Base-by-base conservation (phyloP, 2,113 vertebrate species). In the Camelus bactrianus region DNA sequence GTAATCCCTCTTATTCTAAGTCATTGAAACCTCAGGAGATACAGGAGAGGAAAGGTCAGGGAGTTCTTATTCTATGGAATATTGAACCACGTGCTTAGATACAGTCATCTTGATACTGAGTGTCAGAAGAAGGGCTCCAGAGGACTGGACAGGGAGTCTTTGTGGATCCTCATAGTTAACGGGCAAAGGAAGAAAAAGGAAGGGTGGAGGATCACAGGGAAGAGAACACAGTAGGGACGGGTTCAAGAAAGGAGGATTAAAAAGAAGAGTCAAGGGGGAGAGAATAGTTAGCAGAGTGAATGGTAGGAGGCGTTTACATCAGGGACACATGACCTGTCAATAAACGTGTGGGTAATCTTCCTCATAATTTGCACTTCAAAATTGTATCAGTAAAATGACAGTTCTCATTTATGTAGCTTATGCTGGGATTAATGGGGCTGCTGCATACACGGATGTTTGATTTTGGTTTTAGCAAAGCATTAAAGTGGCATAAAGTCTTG, bases 381-480 rank as follows among this genome's bases (percentile, higher is more conserved):
- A 76, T n/a, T 58, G 48, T 73, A 24, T 60, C 46, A 60, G 35
- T 72, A 50, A 81, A 94, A 79, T 1, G 16, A 35, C 58, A 46
- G 35, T 79, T 79, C 50, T 97, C 38, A 64, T 89, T 75, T 67
- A 28, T 83, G 30, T 69, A 46, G 26, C 28, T 16, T 35, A 46
- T 70, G 50, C 67, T 54, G 81, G 38, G 8, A 62, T 88, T 77
- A 54, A 15, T 14, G 42, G 12, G 28, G 4, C 65, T 65, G 7
- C 73, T 50, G 16, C 17, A 19, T 54, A 58, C 52, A 64, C 0
- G 14, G 19, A 50, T 67, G 67, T 90, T 88, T 96, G 72, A 19
- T 89, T 95, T 96, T 84, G 62, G 75, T 83, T 84, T 92, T 80
- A 85, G 82, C 75, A 84, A 92, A 52, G 12, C 85, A 88, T 58